Base-by-base conservation (phyloP, 2,888 invertebrate genomes). In the Linnaemya tessellans region DNA sequence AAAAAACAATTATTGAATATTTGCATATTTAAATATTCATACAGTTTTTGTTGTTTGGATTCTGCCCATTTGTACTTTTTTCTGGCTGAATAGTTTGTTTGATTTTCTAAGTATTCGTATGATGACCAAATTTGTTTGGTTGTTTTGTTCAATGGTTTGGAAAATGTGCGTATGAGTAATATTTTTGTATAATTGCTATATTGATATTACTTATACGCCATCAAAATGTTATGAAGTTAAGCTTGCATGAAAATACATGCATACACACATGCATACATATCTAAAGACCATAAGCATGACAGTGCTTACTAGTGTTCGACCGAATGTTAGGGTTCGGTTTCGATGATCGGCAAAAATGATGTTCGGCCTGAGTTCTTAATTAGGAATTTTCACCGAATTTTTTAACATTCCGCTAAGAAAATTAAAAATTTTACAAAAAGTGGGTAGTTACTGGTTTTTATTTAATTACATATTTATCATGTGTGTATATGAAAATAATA, bases 21-120 rank as follows among this genome's bases (percentile, higher is more conserved):
- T 58, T 71, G 43, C 58, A 71, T 71, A 71, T 71, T 35, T 13
- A 25, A 65, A 65, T 22, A 65, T 65, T 65, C 30, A 65, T 25
- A n/a, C 15, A 65, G 30, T 30, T 22, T 22, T 25, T 49, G 25
- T n/a, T n/a, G 8, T 38, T n/a, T 1, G 9, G 8, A 8, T 43
- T 64, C 20, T 22, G 8, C 25, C 51, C 20, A 20, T 58, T 22
- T 51, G 18, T 18, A 51, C 8, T 25, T 25, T 11, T 25, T 56
- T 60, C 10, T 15, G 43, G 15, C 13, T 43, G 13, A 43, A 1
- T 2, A 11, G 15, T 43, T 43, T 38, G 38, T 9, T 43, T 41
- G 38, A 41, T 41, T 1, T 41, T 43, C 10, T 43, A 7, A 7
- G 1, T 41, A 41, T 20, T 3, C 13, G 41, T 41, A 20, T n/a